These are phyloP conservation scores for Trichonephila clavipes DNA, from an alignment of 1,140 invertebrate genomes.

Conservation along the genomic window DNA sequence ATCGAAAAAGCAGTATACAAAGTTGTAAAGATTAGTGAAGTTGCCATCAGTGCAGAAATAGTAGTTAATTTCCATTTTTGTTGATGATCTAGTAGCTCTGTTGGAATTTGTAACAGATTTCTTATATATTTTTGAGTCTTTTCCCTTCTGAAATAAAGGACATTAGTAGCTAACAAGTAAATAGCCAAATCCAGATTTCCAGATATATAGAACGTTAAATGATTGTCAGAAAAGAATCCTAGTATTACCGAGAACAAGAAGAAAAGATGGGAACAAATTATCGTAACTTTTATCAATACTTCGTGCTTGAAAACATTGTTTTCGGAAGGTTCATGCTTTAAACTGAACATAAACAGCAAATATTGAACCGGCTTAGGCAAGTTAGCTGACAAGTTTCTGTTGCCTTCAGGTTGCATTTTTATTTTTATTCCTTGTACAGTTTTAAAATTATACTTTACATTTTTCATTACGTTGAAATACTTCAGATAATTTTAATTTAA, in stretches of 20 bases:
- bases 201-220: slow-evolving; percentile 22
- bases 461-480: not conserved
- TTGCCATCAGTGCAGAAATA: not conserved
- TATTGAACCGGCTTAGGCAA: not conserved
- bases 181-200: not conserved
- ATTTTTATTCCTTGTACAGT: not conserved
- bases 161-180: not conserved
- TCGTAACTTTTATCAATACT: not conserved
- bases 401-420: not conserved
- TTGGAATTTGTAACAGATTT: not conserved
- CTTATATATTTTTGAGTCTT: not conserved
- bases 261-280: not conserved
- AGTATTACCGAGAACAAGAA: not conserved
- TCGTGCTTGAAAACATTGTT: not conserved
- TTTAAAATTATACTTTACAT: not conserved
- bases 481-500: not conserved
- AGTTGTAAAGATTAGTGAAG: not conserved
- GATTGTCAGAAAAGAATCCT: not conserved
- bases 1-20: not conserved
- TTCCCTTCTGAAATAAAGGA: slow-evolving; percentile 11
- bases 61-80: not conserved
- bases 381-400: not conserved
- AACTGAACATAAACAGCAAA: not conserved
- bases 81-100: not conserved
- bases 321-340: not conserved